phyloP scores from a whole-genome alignment of 2,797 vertebrate genomes.

The Naso thynnoides region DNA sequence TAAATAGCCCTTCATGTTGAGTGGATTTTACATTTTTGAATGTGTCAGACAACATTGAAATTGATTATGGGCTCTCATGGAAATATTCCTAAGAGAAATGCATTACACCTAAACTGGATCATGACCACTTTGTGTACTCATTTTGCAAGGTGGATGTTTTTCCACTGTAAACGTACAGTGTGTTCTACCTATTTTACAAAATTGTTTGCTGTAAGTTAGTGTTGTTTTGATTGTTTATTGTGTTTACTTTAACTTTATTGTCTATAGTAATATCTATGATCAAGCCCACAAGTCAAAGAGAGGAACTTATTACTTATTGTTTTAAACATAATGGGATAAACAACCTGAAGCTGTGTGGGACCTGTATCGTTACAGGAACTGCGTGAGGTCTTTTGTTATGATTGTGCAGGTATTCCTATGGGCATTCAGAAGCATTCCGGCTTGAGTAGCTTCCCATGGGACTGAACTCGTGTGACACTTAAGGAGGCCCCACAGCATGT shows the following conservation, averaged over 20 bases:
- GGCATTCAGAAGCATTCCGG: not conserved
- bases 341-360: not conserved
- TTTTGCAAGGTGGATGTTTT: not conserved
- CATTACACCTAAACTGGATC: not conserved
- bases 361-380: not conserved
- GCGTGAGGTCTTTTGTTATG: not conserved
- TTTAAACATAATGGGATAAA: not conserved
- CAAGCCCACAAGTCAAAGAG: not conserved
- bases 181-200: not conserved
- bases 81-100: conserved; percentile 3
- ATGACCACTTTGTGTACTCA: not conserved
- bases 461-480: conserved; percentile 9
- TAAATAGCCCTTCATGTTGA: not conserved
- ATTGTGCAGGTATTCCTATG: conserved; percentile 14
- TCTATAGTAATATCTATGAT: too few species aligned
- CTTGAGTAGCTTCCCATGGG: not conserved
- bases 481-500: not conserved
- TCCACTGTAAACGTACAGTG: not conserved
- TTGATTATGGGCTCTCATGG: conserved; percentile 16
- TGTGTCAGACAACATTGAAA: conserved; percentile 49
- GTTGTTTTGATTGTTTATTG: not conserved
- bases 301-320: not conserved
- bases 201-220: not conserved
- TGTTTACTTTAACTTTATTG: too few species aligned
- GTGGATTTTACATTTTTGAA: conserved; percentile 27